Evolutionary conservation across 2,797 vertebrate genomes (phyloP), one percentile per base, ranked within the genome.

Genomic region (Epinephelus awoara): DNA sequence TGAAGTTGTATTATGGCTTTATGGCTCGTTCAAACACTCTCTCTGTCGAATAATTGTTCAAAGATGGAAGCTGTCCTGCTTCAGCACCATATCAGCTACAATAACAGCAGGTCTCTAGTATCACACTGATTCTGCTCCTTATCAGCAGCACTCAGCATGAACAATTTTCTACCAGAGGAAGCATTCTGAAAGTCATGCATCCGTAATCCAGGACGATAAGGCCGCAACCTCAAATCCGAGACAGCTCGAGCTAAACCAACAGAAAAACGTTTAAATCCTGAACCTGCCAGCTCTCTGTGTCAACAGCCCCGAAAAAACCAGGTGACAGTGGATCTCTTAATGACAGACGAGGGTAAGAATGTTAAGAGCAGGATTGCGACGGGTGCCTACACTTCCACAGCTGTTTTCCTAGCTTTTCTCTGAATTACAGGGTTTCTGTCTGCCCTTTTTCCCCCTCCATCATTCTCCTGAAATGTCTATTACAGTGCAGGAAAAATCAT

Each of bases 281-380:
- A 72, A 79, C 49, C 57, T 49, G 73, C 5, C 66, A 17, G 59
- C 55, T 58, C 68, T 21, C 68, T 76, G 79, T 73, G 80, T 87
- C 87, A 88, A 67, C 84, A 84, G 47, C 68, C 14, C 49, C 55
- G 64, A 85, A 87, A 91, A 90, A 91, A 90, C 59, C 87, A 91
- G 92, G 88, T 90, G 88, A 94, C 78, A 29, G 72, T 55, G 77
- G 75, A 78, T 82, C 61, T 79, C 83, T 82, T 95, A 95, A 95
- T 95, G 91, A 95, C 92, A 94, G 93, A 87, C 69, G 19, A 67
- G 79, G 65, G 67, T 51, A 91, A 83, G 91, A 94, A 94, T 92
- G 93, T 94, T 95, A 94, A 95, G 89, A 89, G 91, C 88, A 94
- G 93, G 90, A 93, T 84, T 67, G 75, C 46, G 1, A 25, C 3